Evolutionary conservation across 2,113 vertebrate species (phyloP), one percentile per base, ranked within the genome.

Genomic region (Rostratula benghalensis): DNA sequence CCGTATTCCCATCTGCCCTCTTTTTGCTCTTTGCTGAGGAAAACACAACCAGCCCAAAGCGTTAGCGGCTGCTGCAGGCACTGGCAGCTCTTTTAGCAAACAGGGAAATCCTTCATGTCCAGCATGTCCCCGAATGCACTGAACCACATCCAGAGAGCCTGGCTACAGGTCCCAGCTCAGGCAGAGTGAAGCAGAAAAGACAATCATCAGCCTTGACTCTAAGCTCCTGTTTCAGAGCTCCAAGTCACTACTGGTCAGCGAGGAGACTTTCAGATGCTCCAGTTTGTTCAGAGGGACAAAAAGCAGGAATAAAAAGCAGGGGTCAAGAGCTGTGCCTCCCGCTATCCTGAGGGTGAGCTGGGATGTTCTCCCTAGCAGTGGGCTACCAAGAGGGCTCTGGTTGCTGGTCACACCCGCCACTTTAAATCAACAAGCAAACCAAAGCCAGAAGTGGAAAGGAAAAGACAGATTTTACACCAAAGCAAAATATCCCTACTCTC

Each of bases 1-100:
- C 88, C 88, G 27, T 63, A 94, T 94, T 92, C 71, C 59, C 83
- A 65, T 10, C 71, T 92, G 90, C 86, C 94, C 95, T 83, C 76
- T 35, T 64, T 23, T 51, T 82, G 59, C 79, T 73, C 85, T 69
- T 87, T 7, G 37, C 67, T 3, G 50, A 88, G 75, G 59, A 79
- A 67, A 92, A 69, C 33, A 13, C 70, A 64, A 76, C 11, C 0
- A 0, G 53, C 24, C 45, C 74, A 61, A 73, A 80, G 90, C 2
- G 2, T 2, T 37, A 75, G 24, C 1, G 11, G 43, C 60, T 91
- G 90, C 88, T 4, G 0, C 21, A 45, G 68, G 89, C 33, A 0
- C 61, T 4, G 3, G 75, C 90, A 93, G 75, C 68, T 80, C 83
- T 59, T 83, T 37, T 5, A 70, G 75, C 68, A 80, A 84, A 74